Base-by-base conservation (phyloP, 1,140 invertebrate genomes). In the Pogonus chalceus region DNA sequence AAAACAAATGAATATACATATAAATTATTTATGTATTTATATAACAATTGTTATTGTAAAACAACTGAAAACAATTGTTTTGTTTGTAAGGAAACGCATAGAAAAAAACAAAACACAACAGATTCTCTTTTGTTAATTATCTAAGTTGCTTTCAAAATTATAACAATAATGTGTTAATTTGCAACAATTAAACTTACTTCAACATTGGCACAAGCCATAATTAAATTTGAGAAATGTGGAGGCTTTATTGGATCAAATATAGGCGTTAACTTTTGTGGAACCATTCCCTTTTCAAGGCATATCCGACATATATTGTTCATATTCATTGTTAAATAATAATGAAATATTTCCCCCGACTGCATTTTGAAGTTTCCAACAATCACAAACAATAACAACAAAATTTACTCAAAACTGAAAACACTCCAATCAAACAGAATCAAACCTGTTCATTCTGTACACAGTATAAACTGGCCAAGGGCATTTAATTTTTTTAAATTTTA, bases 151-250 rank as follows among this genome's bases (percentile, higher is more conserved):
- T 53, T 51, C 2, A 14, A 31, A 12, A n/a, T 12, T 18, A 31
- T 46, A 58, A 31, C 35, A 16, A 23, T 24, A 18, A 14, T 31
- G 26, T 43, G 26, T 35, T 35, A 23, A 9, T 22, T 47, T 37
- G 39, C 16, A 22, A 23, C 12, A 21, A 21, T 23, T 24, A 26
- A 4, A 18, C 53, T 59, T 72, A 83, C 81, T 65, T 80, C 75
- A 50, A 81, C 72, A 58, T 79, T 77, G 24, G 77, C 78, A 62
- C 79, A 81, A 58, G 78, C 75, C 74, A 81, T 80, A 50, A 83
- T 70, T 74, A 83, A 77, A 47, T 79, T 75, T 26, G 76, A 76
- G 51, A 68, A 68, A 56, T 68, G 65, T 9, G 65, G 61, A 51
- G 80, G 71, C 58, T 79, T 78, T 60, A 80, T 72, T 23, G 76